Evolutionary conservation across 30 jellyfish, hydroid and myxozoan genomes (phyloP).

Genomic region (Hydra vulgaris): DNA sequence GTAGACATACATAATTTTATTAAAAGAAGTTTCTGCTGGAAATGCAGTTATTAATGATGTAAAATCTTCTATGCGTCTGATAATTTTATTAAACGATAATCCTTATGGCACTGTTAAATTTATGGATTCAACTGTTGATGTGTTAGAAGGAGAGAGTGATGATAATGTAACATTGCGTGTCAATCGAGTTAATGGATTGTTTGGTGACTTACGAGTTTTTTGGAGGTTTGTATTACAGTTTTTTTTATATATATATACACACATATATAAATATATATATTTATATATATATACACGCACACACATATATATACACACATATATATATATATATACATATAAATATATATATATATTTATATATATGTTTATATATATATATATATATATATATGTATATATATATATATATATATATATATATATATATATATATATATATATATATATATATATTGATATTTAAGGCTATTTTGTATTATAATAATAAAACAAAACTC

Average conservation of each 20-base stretch:
- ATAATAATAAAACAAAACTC: too few species aligned
- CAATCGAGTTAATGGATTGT: conserved; percentile 40
- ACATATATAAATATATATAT: too few species aligned
- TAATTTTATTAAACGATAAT: conserved; percentile 54
- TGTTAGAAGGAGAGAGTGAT: conserved; percentile 29
- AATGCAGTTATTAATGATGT: conserved; percentile 44
- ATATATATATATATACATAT: too few species aligned
- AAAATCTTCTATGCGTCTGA: conserved; percentile 21
- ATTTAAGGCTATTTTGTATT: too few species aligned
- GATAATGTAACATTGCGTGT: conserved; percentile 24
- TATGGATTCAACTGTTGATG: conserved; percentile 19
- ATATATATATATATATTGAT: too few species aligned
- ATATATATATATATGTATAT: too few species aligned
- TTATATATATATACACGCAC: too few species aligned
- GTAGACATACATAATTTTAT: conserved; percentile 38
- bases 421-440: too few species aligned
- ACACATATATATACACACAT: too few species aligned
- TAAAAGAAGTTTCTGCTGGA: conserved; percentile 31
- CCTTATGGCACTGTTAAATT: conserved; percentile 75
- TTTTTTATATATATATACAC: not conserved
- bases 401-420: too few species aligned
- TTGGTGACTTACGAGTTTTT: conserved; percentile 40
- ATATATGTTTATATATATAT: too few species aligned
- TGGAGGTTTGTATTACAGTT: conserved; percentile 37
- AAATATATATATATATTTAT: too few species aligned